Percentiles rank a stretch among this genome's conserved stretches.
These are phyloP conservation scores for Anguilla obscura DNA, from an alignment of 2,797 vertebrate genomes.

Conservation along the genomic window DNA sequence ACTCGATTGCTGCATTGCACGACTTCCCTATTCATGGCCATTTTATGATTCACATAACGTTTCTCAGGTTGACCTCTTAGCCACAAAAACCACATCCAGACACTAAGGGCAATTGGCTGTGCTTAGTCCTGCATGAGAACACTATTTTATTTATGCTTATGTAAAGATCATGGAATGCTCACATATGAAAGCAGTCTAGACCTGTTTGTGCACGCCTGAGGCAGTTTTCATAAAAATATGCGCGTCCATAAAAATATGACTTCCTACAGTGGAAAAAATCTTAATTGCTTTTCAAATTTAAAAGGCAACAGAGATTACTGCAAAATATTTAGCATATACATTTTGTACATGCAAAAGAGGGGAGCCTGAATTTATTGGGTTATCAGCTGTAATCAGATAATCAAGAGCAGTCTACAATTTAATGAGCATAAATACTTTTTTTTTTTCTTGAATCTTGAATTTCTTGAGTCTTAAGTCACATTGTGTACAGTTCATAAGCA, in stretches of 20 bases:
- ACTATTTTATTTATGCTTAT: background rate
- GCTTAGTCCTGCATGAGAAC: background rate
- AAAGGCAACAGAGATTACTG: background rate
- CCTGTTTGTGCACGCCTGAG: background rate
- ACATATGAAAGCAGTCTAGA: background rate
- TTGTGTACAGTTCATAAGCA: background rate
- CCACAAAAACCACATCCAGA: slow-evolving; percentile 6
- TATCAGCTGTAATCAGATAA: background rate
- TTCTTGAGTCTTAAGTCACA: no score
- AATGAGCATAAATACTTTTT: background rate
- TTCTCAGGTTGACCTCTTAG: slow-evolving; percentile 15
- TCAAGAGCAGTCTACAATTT: background rate
- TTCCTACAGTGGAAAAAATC: background rate
- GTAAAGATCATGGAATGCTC: background rate
- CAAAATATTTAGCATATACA: background rate
- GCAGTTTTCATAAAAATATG: background rate
- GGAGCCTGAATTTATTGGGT: background rate
- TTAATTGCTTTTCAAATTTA: background rate
- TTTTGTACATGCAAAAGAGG: background rate
- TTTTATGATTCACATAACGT: background rate
- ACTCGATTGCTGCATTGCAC: background rate
- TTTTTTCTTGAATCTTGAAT: background rate
- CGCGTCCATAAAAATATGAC: background rate
- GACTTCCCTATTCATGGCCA: background rate
- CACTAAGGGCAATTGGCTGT: background rate